These are phyloP conservation scores for Arion vulgaris DNA, from an alignment of 1,140 invertebrate genomes.

Conservation along the genomic window DNA sequence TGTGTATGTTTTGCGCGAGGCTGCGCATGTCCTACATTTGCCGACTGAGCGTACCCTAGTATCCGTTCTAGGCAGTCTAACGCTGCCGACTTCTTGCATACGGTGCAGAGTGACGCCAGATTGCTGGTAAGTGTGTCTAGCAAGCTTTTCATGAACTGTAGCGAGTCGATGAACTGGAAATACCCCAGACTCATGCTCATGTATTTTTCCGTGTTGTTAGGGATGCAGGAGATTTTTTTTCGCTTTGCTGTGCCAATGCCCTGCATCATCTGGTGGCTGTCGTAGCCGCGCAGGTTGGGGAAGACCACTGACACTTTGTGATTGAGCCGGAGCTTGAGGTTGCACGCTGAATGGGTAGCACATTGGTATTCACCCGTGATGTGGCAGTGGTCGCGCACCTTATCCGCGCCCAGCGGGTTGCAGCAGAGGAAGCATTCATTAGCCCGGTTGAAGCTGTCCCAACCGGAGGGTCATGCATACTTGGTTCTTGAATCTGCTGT, in stretches of 20 bases:
- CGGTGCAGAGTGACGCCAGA: neutral
- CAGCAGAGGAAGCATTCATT: slow-evolving; percentile 41
- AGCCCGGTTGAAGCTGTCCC: slow-evolving; percentile 5
- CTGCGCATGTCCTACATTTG: neutral
- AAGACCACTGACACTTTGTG: slow-evolving; percentile 65
- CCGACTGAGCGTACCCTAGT: neutral
- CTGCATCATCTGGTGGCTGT: slow-evolving; percentile 69
- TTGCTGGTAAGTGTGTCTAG: neutral
- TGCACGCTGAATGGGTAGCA: slow-evolving; percentile 31
- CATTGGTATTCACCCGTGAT: slow-evolving; percentile 40
- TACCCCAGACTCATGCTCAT: slow-evolving; percentile 31
- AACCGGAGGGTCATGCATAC: neutral
- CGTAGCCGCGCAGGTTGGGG: slow-evolving; percentile 70
- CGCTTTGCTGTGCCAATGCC: slow-evolving; percentile 51
- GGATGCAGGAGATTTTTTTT: slow-evolving; percentile 58
- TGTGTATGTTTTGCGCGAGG: neutral
- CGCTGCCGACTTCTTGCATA: neutral
- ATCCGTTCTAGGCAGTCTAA: neutral
- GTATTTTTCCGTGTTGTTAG: slow-evolving; percentile 65
- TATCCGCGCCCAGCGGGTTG: neutral
- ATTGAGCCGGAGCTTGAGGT: neutral
- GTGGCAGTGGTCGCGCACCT: slow-evolving; percentile 40
- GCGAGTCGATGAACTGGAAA: slow-evolving; percentile 23
- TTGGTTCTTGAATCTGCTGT: neutral
- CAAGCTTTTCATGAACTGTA: neutral